phyloP scores from a whole-genome alignment of 2,113 vertebrate species.

The Canis aureus region DNA sequence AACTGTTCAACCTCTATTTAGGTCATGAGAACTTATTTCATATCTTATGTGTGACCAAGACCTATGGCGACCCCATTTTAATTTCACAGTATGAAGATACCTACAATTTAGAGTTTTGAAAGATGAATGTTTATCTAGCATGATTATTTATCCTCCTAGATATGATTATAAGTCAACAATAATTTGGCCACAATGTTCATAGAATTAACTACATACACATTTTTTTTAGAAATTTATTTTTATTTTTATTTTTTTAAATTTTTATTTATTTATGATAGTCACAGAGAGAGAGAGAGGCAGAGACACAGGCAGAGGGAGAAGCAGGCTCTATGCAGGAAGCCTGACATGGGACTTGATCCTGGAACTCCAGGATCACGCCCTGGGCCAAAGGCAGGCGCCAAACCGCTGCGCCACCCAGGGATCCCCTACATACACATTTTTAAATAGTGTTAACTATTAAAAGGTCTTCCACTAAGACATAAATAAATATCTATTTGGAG shows the following conservation, averaged over 20 bases:
- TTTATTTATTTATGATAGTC: too few species aligned
- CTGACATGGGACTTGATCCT: too few species aligned
- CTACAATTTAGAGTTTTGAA: slow-evolving; percentile 11
- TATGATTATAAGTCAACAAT: slow-evolving; percentile 37
- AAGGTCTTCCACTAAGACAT: background rate
- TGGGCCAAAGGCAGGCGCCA: too few species aligned
- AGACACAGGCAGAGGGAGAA: too few species aligned
- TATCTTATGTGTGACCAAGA: background rate
- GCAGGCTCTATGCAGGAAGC: too few species aligned
- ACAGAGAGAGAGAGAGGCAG: too few species aligned
- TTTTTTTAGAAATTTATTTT: background rate
- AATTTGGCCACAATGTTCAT: background rate
- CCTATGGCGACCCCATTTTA: background rate
- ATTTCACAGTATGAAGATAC: background rate
- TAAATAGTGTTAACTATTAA: slow-evolving; percentile 50
- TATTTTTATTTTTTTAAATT: too few species aligned
- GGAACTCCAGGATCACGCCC: too few species aligned
- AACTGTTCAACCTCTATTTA: background rate
- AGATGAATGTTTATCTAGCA: slow-evolving; percentile 38
- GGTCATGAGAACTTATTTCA: background rate
- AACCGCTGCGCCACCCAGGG: too few species aligned
- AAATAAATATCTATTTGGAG: background rate
- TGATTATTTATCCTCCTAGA: background rate
- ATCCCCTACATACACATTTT: background rate
- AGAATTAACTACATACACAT: slow-evolving; percentile 5